These are phyloP conservation scores for Zelostemma sp. DNA, from an alignment of 1,140 invertebrate genomes.

Conservation along the genomic window DNA sequence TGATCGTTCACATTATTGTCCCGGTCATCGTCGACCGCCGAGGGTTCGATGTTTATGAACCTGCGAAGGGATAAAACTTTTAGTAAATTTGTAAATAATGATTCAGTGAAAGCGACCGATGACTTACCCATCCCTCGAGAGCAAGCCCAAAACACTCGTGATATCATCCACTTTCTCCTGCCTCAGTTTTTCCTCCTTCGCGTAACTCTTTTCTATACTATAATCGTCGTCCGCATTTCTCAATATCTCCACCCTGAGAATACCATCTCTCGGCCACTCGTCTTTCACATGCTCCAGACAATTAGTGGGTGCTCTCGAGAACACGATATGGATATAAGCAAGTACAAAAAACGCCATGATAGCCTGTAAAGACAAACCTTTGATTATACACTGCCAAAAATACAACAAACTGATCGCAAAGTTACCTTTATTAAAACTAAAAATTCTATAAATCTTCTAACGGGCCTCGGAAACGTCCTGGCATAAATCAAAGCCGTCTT, in stretches of 20 bases:
- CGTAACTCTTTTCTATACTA: conserved; percentile 85
- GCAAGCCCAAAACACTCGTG: conserved; percentile 75
- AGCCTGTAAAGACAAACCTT: conserved; percentile 74
- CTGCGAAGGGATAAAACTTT: too few species aligned
- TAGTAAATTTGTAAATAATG: background rate
- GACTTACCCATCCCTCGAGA: conserved; percentile 77
- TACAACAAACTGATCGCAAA: too few species aligned
- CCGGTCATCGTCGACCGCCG: conserved; percentile 71
- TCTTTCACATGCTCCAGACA: conserved; percentile 92
- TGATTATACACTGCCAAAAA: too few species aligned
- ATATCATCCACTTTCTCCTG: conserved; percentile 78
- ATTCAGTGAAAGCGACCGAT: too few species aligned
- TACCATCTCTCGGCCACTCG: conserved; percentile 95
- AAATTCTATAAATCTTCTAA: conserved; percentile 92
- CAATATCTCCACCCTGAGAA: conserved; percentile 94
- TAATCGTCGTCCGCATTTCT: conserved; percentile 79
- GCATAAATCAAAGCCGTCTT: conserved; percentile 92
- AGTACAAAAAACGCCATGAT: conserved; percentile 90
- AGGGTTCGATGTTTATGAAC: conserved; percentile 80
- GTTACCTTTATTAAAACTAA: conserved; percentile 86
- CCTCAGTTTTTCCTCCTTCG: conserved; percentile 80
- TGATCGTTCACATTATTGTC: conserved; percentile 61
- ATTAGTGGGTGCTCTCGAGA: conserved; percentile 92
- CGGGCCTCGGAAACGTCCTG: conserved; percentile 85
- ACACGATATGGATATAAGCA: conserved; percentile 95